phyloP scores from a whole-genome alignment of 2,888 invertebrate genomes.

The Dysmachus trigonus region DNA sequence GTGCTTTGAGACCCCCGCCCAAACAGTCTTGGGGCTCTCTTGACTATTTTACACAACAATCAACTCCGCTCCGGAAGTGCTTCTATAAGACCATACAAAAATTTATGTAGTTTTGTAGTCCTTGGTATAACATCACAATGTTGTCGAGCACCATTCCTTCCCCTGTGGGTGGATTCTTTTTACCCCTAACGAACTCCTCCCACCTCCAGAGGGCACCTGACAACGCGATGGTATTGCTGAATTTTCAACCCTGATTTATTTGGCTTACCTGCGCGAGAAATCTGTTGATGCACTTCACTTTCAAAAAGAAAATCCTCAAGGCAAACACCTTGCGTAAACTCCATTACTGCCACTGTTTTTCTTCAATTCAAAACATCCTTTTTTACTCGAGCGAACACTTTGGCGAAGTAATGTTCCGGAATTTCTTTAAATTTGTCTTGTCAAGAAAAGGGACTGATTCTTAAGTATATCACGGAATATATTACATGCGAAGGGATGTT shows the following conservation, averaged over 20 bases:
- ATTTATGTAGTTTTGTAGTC: slow-evolving; percentile 23
- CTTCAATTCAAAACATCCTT: slow-evolving; percentile 8
- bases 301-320: slow-evolving; percentile 10
- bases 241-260: slow-evolving; percentile 12
- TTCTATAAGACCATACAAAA: background rate
- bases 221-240: background rate
- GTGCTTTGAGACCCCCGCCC: background rate
- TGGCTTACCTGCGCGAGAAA: background rate
- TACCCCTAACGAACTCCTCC: background rate
- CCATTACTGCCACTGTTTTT: slow-evolving; percentile 18
- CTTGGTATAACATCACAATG: slow-evolving; percentile 10
- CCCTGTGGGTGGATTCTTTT: background rate
- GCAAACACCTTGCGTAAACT: slow-evolving; percentile 11
- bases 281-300: background rate
- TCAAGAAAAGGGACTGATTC: background rate
- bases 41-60: slow-evolving; percentile 13
- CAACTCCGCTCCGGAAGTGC: slow-evolving; percentile 11
- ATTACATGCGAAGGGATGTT: background rate
- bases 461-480: background rate
- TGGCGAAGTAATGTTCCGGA: background rate
- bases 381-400: background rate
- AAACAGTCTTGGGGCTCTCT: background rate
- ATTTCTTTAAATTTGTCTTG: background rate
- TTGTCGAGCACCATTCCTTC: background rate
- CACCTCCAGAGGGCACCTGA: background rate